These are phyloP conservation scores for Aradus depressus DNA, from an alignment of 2,888 invertebrate species.

Conservation along the genomic window DNA sequence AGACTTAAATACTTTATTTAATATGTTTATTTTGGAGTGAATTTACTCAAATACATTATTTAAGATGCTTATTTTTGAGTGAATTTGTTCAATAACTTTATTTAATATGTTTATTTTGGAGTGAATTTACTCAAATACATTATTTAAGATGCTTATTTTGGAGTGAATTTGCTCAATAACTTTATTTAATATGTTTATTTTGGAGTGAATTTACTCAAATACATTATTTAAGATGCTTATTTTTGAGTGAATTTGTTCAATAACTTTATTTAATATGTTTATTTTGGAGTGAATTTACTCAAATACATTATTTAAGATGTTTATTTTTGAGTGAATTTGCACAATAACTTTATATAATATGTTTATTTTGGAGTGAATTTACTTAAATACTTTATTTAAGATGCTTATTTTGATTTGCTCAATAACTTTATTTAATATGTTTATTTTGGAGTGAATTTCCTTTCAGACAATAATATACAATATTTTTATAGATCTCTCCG, in stretches of 20 bases:
- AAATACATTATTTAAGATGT: neutral
- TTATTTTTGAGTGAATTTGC: too few species aligned
- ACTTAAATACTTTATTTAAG: neutral
- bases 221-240: neutral
- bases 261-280: neutral
- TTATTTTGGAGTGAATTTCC: neutral
- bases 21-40: neutral
- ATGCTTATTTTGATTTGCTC: too few species aligned
- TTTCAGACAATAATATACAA: neutral
- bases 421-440: too few species aligned
- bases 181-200: neutral
- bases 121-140: neutral
- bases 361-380: neutral
- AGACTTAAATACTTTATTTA: slow-evolving; percentile 33
- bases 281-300: neutral
- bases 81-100: too few species aligned
- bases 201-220: neutral
- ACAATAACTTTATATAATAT: neutral
- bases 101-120: neutral
- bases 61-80: too few species aligned
- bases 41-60: neutral
- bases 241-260: too few species aligned
- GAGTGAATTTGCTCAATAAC: too few species aligned
- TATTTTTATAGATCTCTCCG: slow-evolving; percentile 62
- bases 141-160: neutral